A percentile compares a stretch with the other conserved stretches of the same genome.
Conservation (phyloP, 1,140 invertebrate species). For the Leptoteleia sp. region DNA sequence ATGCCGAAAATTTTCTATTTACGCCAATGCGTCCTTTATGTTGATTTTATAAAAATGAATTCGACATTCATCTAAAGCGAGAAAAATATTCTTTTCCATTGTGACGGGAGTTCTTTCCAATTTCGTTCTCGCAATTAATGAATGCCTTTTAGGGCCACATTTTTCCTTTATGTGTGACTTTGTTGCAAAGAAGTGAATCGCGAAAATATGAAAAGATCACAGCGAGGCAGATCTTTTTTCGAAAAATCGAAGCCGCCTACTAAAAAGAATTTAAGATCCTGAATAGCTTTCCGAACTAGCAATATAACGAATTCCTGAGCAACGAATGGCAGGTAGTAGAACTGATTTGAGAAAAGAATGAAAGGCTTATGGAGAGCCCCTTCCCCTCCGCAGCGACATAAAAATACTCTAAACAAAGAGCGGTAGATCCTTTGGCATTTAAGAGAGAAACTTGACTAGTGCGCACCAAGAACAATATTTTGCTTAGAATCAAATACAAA, state of each 20-base stretch:
- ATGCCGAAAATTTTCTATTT: background rate
- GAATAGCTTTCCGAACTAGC: constrained; percentile 56
- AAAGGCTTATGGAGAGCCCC: constrained; percentile 72
- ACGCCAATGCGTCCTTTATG: constrained; percentile 19
- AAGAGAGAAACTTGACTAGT: constrained; percentile 61
- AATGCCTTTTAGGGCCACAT: constrained; percentile 43
- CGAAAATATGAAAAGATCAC: constrained; percentile 63
- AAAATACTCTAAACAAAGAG: constrained; percentile 72
- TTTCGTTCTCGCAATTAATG: constrained; percentile 60
- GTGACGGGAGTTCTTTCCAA: constrained; percentile 32
- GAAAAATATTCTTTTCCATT: constrained; percentile 48
- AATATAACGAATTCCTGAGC: constrained; percentile 66
- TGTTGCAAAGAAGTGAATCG: constrained; percentile 65
- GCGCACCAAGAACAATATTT: constrained; percentile 77
- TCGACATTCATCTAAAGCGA: constrained; percentile 26
- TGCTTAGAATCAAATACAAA: constrained; percentile 72
- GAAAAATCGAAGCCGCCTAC: constrained; percentile 59
- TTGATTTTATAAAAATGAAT: constrained; percentile 40
- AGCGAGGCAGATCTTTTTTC: constrained; percentile 39
- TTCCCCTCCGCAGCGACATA: constrained; percentile 66
- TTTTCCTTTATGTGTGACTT: constrained; percentile 57
- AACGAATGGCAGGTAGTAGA: constrained; percentile 60
- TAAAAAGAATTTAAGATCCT: constrained; percentile 59
- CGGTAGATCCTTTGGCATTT: constrained; percentile 65
- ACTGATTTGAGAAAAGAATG: constrained; percentile 68